Conservation (phyloP, 1,140 invertebrate genomes). For the Pseudoatta argentina region DNA sequence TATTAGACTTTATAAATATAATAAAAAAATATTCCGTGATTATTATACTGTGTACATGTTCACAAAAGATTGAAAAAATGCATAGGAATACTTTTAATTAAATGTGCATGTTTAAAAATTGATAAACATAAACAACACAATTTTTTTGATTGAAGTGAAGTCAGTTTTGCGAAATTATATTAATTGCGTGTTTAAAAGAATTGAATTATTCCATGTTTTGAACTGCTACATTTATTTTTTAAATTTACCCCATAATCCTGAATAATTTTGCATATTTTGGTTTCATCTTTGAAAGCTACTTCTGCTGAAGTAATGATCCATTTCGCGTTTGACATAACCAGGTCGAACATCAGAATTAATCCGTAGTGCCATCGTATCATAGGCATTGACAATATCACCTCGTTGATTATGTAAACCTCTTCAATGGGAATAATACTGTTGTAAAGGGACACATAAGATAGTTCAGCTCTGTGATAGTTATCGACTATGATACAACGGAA, state of each 20-base stretch:
- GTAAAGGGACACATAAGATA: conserved; percentile 33
- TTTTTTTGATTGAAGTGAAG: background rate
- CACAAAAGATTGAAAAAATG: background rate
- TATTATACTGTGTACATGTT: background rate
- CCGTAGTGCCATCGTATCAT: conserved; percentile 37
- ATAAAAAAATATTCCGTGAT: background rate
- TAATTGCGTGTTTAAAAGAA: background rate
- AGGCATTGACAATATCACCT: background rate
- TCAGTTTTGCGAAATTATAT: background rate
- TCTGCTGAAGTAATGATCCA: background rate
- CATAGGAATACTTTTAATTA: background rate
- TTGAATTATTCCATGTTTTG: background rate
- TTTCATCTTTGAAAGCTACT: background rate
- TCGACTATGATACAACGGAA: conserved; percentile 49
- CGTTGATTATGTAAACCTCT: background rate
- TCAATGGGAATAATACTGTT: conserved; percentile 20
- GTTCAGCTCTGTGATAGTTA: conserved; percentile 57
- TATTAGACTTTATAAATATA: background rate
- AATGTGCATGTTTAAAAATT: background rate
- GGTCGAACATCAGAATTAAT: background rate
- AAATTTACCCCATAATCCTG: conserved; percentile 5
- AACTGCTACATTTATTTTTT: background rate
- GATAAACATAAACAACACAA: background rate
- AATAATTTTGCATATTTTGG: conserved; percentile 3
- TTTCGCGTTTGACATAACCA: conserved; percentile 13